Percentiles rank a stretch among this genome's conserved stretches.
Evolutionary conservation across 2,888 invertebrate genomes (phyloP).

Genomic region (Diarsia rubi): DNA sequence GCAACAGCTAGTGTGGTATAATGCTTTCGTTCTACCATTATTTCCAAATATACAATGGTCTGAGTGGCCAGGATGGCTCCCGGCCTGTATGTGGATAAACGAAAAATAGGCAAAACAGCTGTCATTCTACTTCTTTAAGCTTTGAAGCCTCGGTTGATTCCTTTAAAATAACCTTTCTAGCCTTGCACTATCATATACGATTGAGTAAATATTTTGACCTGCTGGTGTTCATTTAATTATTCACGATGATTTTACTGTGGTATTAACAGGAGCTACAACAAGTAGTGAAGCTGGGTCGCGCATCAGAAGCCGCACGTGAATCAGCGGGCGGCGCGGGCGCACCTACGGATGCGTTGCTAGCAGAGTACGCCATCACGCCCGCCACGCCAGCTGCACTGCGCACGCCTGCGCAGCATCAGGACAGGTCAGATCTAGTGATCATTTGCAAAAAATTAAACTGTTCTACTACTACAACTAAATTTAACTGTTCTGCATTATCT

Average conservation of each 20-base stretch:
- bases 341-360: conserved; percentile 96
- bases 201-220: neutral
- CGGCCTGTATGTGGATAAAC: neutral
- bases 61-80: too few species aligned
- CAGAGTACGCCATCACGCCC: conserved; percentile 96
- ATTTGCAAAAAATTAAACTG: neutral
- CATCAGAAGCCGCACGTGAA: conserved; percentile 97
- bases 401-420: conserved; percentile 96
- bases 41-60: neutral
- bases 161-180: neutral
- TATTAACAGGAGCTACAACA: conserved; percentile 94
- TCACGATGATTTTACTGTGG: neutral
- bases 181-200: neutral
- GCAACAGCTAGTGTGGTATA: neutral
- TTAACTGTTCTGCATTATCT: neutral
- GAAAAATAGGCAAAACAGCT: neutral
- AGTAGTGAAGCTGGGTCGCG: conserved; percentile 97
- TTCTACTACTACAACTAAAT: neutral
- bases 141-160: neutral
- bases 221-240: neutral
- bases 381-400: conserved; percentile 93
- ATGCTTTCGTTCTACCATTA: neutral
- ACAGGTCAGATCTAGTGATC: conserved; percentile 84
- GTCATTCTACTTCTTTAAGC: neutral
- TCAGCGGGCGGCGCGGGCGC: conserved; percentile 93